Evolutionary conservation across 92 coral and sea anemone genomes (phyloP).

Genomic region (Hydrozoanthus gracilis): DNA sequence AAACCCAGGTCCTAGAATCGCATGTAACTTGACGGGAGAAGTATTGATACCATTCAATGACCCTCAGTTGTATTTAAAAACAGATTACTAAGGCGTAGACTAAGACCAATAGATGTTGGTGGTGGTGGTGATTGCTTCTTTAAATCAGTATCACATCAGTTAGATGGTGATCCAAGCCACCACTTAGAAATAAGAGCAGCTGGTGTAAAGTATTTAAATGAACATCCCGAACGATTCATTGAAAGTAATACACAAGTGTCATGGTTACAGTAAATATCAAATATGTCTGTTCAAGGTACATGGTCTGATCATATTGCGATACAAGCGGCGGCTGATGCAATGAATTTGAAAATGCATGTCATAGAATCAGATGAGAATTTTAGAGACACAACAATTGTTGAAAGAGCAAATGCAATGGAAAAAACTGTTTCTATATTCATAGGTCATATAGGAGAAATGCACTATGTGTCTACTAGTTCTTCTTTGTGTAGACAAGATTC

Average conservation of each 20-base stretch:
- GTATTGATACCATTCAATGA: too few species aligned
- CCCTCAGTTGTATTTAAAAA: too few species aligned
- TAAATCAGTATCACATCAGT: not conserved
- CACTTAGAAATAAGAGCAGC: not conserved
- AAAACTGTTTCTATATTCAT: not conserved
- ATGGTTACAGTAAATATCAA: constrained; percentile 20
- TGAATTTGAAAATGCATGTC: not conserved
- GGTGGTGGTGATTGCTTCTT: not conserved
- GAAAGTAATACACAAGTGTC: not conserved
- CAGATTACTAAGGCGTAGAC: constrained; percentile 33
- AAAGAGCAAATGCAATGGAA: constrained; percentile 11
- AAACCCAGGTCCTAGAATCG: too few species aligned
- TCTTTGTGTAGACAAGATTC: too few species aligned
- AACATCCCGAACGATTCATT: not conserved
- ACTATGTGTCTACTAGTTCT: constrained; percentile 28
- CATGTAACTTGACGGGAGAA: too few species aligned
- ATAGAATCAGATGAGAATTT: not conserved
- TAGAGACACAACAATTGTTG: constrained; percentile 7
- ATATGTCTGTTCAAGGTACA: constrained; percentile 40
- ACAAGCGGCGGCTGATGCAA: not conserved
- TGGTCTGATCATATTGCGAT: not conserved
- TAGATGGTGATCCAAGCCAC: not conserved
- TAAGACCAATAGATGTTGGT: constrained; percentile 7
- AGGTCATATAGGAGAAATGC: constrained; percentile 50
- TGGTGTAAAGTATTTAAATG: not conserved